Base-by-base conservation (phyloP, 2,797 vertebrate species). In the Psittacula echo region DNA sequence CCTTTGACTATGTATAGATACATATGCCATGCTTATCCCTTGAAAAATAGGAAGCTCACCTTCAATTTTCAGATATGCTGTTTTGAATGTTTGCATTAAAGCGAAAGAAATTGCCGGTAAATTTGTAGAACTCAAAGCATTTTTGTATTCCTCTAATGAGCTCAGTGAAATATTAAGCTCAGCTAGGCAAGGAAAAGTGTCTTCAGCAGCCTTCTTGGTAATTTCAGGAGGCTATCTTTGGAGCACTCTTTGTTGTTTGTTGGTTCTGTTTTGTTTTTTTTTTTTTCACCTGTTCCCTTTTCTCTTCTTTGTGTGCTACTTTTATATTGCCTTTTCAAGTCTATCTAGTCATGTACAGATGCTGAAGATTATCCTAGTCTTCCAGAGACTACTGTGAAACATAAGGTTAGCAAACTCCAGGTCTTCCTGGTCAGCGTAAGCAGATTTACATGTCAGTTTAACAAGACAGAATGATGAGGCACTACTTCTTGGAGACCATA, bases 401-500 rank as follows among this genome's bases (percentile, higher is more conserved):
- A 54, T 3, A 13, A 80, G 2, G 4, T 1, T n/a, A 89, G 27
- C 10, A 54, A 89, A 11, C 21, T 83, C 24, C 51, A 73, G 30
- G 30, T 66, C 93, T 87, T 79, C 19, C 47, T 76, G 75, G 75
- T 83, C 85, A 89, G 7, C 3, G 0, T 64, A 50, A 83, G 39
- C 54, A 87, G 54, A 54, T 91, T 80, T 45, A 79, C 42, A 29
- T 45, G 72, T 54, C 85, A 89, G 27, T 89, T 95, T 93, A 93
- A 95, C 0, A 0, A 89, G 75, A 91, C 32, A 67, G 82, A 96
- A 83, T 64, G 60, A 93, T 62, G 56, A 94, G 11, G 34, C 2
- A 34, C 32, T 78, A 53, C 44, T 76, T 71, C 70, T 86, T 93
- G 68, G 60, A 85, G 30, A 87, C 68, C 92, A 91, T 91, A 95